A percentile compares a stretch with the other conserved stretches of the same genome.
Evolutionary conservation across 2,797 vertebrate species (phyloP).

Genomic region (Huso huso): DNA sequence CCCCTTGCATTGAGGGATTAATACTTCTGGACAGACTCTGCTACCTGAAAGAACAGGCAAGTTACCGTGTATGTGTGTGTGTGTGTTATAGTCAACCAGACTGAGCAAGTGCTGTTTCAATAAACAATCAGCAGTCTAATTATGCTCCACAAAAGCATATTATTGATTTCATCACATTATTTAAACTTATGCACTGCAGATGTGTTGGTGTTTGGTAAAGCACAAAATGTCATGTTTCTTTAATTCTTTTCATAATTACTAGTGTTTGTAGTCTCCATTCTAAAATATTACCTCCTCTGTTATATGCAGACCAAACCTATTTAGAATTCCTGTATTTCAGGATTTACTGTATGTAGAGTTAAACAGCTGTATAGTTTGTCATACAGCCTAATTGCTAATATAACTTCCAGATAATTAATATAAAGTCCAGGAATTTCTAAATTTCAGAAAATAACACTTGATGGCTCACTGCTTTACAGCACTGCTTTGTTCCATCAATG

Average conservation of each 20-base stretch:
- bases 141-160: constrained; percentile 7
- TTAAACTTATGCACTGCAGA: constrained; percentile 52
- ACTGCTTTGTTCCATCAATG: no score
- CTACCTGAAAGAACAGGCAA: constrained; percentile 73
- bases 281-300: constrained; percentile 10
- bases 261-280: constrained; percentile 31
- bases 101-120: background rate
- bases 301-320: background rate
- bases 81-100: background rate
- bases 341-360: background rate
- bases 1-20: constrained; percentile 67
- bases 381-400: background rate
- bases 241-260: constrained; percentile 48
- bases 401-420: background rate
- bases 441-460: no score
- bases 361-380: background rate
- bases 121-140: background rate
- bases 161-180: constrained; percentile 27
- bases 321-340: background rate
- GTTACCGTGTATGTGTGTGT: constrained; percentile 17
- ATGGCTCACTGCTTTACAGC: no score
- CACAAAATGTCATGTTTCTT: constrained; percentile 46
- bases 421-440: no score
- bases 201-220: constrained; percentile 50
- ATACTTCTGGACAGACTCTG: constrained; percentile 72